Base-by-base conservation (phyloP, 2,797 vertebrate species). In the Labeo calbasu region DNA sequence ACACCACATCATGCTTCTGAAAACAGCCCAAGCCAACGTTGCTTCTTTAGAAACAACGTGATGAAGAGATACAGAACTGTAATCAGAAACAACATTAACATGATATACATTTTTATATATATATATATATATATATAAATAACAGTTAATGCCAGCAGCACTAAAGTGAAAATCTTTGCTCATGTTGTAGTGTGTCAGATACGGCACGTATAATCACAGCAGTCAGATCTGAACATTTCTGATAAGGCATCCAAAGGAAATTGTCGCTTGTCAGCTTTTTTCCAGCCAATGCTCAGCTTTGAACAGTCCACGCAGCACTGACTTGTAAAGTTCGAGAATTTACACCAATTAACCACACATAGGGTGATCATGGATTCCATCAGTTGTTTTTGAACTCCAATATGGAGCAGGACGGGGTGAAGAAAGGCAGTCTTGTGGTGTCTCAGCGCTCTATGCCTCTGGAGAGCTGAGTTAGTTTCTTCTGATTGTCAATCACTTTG, bases 401-500 rank as follows among this genome's bases (percentile, higher is more conserved):
- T 87, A 87, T 81, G 75, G 70, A 84, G 87, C 69, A 70, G 40
- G 11, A 75, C 36, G 55, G 53, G 23, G 55, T 77, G 83, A 81
- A 10, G 50, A 76, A 51, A 65, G 46, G 51, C 14, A 36, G 46
- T 66, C 10, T 40, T 19, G 46, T 17, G 51, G 46, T 3, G 48
- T 59, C 69, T 87, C 91, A 97, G 0, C 95, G 92, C 85, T 99
- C 97, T 46, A 97, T 88, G 43, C 93, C 93, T 28, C 95, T 95
- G 0, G 97, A 99, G 2, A 99, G 95, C 90, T 96, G 93, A 3
- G 96, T 96, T 65, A 99, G 94, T 85, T 93, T 96, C 89, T 95
- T 95, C 93, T 98, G 97, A 92, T 95, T 96, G 95, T 99, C 96
- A n/a, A 98, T 98, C 91, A 98, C 97, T 79, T 93, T 95, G 86